Conservation (phyloP, 2,797 vertebrate genomes). For the Amblyopsis hoosieri region DNA sequence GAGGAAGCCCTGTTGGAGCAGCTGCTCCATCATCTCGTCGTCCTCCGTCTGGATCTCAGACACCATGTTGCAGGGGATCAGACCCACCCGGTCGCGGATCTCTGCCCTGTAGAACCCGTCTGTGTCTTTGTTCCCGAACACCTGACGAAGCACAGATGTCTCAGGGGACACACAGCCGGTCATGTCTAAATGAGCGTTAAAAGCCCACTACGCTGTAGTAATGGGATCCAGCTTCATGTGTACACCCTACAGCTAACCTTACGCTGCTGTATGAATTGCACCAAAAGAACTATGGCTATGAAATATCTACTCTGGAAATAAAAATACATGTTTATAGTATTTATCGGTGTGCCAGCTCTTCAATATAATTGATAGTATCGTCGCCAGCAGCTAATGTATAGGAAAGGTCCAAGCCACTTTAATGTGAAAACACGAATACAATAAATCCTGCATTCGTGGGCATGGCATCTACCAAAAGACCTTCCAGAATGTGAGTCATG, state of each 20-base stretch:
- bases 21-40: conserved; percentile 94
- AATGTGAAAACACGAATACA: not conserved
- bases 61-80: conserved; percentile 98
- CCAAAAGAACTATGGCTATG: no score
- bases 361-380: no score
- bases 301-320: no score
- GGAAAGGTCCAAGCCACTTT: not conserved
- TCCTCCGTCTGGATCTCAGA: conserved; percentile 97
- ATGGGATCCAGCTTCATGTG: no score
- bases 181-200: no score
- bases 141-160: conserved; percentile 68
- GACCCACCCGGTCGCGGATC: conserved; percentile 86
- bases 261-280: no score
- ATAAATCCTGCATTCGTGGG: not conserved
- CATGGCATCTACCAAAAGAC: not conserved
- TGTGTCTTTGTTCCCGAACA: conserved; percentile 93
- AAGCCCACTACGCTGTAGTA: no score
- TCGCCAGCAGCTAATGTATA: no score
- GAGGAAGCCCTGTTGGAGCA: conserved; percentile 94
- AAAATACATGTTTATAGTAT: no score
- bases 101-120: conserved; percentile 97
- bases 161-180: not conserved
- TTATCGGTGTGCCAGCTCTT: no score
- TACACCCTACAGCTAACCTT: no score
- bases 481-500: not conserved